A percentile compares a stretch with the other conserved stretches of the same genome.
These are phyloP conservation scores for Orussus abietinus DNA, from an alignment of 1,140 invertebrate genomes.

Conservation along the genomic window DNA sequence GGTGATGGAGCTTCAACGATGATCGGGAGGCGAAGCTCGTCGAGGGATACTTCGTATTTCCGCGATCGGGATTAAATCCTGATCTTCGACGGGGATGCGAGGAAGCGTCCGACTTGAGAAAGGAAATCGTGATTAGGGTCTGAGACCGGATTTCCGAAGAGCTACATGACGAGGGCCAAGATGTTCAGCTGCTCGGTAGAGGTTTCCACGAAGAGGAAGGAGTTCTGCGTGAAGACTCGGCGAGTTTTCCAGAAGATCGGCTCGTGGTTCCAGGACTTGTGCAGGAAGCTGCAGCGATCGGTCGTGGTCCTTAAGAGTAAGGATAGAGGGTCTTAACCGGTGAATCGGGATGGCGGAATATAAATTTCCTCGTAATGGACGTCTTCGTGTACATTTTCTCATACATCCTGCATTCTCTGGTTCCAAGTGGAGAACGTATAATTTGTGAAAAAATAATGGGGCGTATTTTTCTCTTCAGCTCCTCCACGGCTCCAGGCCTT, in stretches of 20 bases:
- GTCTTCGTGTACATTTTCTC: too few relatives aligned
- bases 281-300: constrained; percentile 25
- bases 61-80: too few relatives aligned
- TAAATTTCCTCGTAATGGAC: too few relatives aligned
- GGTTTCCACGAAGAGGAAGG: constrained; percentile 14
- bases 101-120: too few relatives aligned
- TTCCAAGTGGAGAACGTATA: too few relatives aligned
- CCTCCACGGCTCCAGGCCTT: constrained; percentile 68
- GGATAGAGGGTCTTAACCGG: too few relatives aligned
- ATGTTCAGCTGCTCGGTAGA: constrained; percentile 24
- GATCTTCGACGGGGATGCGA: too few relatives aligned
- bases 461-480: constrained; percentile 54
- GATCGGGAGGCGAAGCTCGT: constrained; percentile 4
- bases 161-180: constrained; percentile 6
- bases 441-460: constrained; percentile 8
- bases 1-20: constrained; percentile 3
- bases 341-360: too few relatives aligned
- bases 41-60: constrained; percentile 1
- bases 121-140: too few relatives aligned
- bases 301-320: not conserved
- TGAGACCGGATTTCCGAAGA: too few relatives aligned
- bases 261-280: constrained; percentile 37
- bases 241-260: constrained; percentile 31
- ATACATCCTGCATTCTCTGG: too few relatives aligned
- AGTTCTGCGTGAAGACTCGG: constrained; percentile 25